A percentile compares a stretch with the other conserved stretches of the same genome.
Evolutionary conservation across 2,888 invertebrate genomes (phyloP).

Genomic region (Nephrocerus scutellatus): DNA sequence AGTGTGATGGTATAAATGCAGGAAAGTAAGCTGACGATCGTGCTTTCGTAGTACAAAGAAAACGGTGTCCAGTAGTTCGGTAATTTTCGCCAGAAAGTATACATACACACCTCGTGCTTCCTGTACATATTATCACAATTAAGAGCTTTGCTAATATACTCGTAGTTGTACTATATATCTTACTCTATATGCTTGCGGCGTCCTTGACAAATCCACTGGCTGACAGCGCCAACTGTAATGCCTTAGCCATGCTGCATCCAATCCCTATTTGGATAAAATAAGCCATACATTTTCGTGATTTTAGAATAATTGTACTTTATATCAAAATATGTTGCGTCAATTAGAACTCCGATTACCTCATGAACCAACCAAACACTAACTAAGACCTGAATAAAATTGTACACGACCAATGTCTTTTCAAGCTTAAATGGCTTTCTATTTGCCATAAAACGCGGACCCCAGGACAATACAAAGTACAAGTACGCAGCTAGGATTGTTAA

Average conservation of each 20-base stretch:
- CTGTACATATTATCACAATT: constrained; percentile 47
- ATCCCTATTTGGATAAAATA: constrained; percentile 50
- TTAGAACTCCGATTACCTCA: constrained; percentile 30
- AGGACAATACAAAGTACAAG: constrained; percentile 63
- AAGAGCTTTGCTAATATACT: constrained; percentile 1
- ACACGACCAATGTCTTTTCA: constrained; percentile 68
- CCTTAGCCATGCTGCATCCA: constrained; percentile 69
- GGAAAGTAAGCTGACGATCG: constrained; percentile 77
- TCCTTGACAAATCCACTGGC: constrained; percentile 76
- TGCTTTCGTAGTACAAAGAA: constrained; percentile 93
- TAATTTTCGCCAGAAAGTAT: constrained; percentile 83
- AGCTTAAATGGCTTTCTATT: constrained; percentile 77
- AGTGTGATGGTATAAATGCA: constrained; percentile 90
- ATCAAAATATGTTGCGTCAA: neutral
- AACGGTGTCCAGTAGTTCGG: constrained; percentile 83
- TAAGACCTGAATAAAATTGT: constrained; percentile 82
- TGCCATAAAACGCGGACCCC: constrained; percentile 84
- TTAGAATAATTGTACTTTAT: neutral
- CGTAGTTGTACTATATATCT: constrained; percentile 30
- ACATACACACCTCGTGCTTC: constrained; percentile 68
- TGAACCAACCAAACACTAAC: constrained; percentile 72
- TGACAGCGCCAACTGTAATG: constrained; percentile 87
- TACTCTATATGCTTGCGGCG: constrained; percentile 74
- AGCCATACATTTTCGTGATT: neutral
- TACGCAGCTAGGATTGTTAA: constrained; percentile 61